These are phyloP conservation scores for Macropis europaea DNA, from an alignment of 2,888 invertebrate species.

Conservation along the genomic window DNA sequence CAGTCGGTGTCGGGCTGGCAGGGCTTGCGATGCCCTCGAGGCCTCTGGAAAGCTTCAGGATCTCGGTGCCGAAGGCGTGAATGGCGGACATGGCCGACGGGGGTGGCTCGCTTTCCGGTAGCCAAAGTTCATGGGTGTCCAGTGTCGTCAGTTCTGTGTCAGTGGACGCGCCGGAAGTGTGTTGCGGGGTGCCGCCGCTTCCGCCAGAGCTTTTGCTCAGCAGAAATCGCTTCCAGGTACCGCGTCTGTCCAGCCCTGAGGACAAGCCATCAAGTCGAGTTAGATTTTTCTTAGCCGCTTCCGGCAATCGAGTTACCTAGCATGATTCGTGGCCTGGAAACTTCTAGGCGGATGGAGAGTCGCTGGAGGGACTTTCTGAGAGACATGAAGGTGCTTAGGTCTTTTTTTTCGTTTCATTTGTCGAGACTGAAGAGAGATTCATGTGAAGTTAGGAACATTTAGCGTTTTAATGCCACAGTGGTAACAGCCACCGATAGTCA, in stretches of 20 bases:
- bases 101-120: constrained; percentile 87
- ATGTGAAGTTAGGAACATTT: too few species aligned
- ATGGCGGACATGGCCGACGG: constrained; percentile 92
- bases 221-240: constrained; percentile 89
- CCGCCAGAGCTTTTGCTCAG: constrained; percentile 73
- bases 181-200: constrained; percentile 82
- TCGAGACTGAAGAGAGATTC: too few species aligned
- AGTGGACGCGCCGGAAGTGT: constrained; percentile 88
- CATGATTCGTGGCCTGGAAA: too few species aligned
- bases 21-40: constrained; percentile 85
- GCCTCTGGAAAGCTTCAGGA: constrained; percentile 91
- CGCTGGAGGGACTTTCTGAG: too few species aligned
- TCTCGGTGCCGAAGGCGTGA: constrained; percentile 92
- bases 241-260: constrained; percentile 84
- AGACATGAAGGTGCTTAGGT: too few species aligned
- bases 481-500: too few species aligned
- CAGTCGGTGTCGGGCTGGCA: constrained; percentile 43
- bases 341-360: too few species aligned
- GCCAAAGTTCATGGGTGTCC: constrained; percentile 92
- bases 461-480: too few species aligned
- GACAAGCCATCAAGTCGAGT: neutral
- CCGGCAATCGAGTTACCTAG: too few species aligned
- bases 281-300: neutral
- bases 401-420: too few species aligned
- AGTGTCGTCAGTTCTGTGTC: constrained; percentile 92